Evolutionary conservation across 1,140 invertebrate genomes (phyloP).

Genomic region (Bombus picipes): DNA sequence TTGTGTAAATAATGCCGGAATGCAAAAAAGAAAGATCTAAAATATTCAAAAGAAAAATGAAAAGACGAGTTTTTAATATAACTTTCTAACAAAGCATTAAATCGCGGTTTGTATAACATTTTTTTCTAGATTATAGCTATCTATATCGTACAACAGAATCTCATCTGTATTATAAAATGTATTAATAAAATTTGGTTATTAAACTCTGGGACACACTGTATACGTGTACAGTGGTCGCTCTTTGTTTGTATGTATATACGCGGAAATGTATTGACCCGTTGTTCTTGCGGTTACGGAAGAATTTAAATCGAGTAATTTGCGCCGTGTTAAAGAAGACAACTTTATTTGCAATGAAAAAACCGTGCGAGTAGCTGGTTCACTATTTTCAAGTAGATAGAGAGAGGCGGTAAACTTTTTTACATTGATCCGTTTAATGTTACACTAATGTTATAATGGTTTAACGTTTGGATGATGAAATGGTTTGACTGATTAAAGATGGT

Average conservation of each 20-base stretch:
- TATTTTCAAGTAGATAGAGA: no score
- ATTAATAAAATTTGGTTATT: neutral
- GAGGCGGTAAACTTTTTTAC: neutral
- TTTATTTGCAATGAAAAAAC: neutral
- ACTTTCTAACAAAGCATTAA: no score
- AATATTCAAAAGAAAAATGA: no score
- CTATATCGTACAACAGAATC: no score
- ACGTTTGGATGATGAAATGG: neutral
- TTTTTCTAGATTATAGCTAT: no score
- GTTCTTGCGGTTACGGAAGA: neutral
- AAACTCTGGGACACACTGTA: neutral
- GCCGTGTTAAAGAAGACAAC: neutral
- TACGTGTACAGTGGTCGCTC: neutral
- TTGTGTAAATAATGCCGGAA: no score
- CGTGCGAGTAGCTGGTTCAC: no score
- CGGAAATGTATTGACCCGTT: neutral
- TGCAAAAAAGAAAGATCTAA: no score
- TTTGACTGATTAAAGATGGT: neutral
- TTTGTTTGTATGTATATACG: neutral
- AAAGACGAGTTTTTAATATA: no score
- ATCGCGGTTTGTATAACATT: no score
- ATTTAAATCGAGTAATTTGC: conserved; percentile 15
- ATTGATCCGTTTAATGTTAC: neutral
- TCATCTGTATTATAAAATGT: no score
- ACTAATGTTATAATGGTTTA: neutral